These are phyloP conservation scores for Venusia cambrica DNA, from an alignment of 2,888 invertebrate species.

Conservation along the genomic window DNA sequence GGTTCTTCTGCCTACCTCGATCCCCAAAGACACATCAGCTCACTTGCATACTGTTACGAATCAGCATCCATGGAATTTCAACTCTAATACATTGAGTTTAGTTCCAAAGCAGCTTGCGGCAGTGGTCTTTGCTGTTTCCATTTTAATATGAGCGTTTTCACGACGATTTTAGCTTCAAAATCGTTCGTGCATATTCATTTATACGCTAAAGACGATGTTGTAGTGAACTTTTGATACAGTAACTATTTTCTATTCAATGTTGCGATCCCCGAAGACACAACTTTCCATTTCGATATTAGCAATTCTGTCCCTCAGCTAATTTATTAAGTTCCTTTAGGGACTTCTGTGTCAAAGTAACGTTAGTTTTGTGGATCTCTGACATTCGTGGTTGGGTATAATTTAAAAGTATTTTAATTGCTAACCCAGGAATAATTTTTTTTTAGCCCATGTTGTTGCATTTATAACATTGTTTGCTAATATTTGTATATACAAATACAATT, in stretches of 20 bases:
- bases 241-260: conserved; percentile 19
- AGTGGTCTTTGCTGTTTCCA: not conserved
- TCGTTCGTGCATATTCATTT: conserved; percentile 1
- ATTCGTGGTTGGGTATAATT: conserved; percentile 3
- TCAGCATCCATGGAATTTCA: conserved; percentile 2
- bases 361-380: conserved; percentile 25
- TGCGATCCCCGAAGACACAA: conserved; percentile 28
- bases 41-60: conserved; percentile 1
- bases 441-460: too few species aligned
- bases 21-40: conserved; percentile 28
- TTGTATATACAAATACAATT: too few species aligned
- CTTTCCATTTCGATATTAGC: conserved; percentile 45
- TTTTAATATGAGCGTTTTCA: conserved; percentile 10
- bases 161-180: conserved; percentile 10
- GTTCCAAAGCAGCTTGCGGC: conserved; percentile 8
- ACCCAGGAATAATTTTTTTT: too few species aligned
- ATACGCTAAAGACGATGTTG: not conserved
- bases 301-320: conserved; percentile 39
- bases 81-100: conserved; percentile 4
- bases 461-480: too few species aligned
- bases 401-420: conserved; percentile 3
- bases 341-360: conserved; percentile 33
- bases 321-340: conserved; percentile 39
- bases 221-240: conserved; percentile 1
- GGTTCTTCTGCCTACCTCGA: conserved; percentile 19